phyloP scores from a whole-genome alignment of 2,797 vertebrate species.

The Brotula barbata region DNA sequence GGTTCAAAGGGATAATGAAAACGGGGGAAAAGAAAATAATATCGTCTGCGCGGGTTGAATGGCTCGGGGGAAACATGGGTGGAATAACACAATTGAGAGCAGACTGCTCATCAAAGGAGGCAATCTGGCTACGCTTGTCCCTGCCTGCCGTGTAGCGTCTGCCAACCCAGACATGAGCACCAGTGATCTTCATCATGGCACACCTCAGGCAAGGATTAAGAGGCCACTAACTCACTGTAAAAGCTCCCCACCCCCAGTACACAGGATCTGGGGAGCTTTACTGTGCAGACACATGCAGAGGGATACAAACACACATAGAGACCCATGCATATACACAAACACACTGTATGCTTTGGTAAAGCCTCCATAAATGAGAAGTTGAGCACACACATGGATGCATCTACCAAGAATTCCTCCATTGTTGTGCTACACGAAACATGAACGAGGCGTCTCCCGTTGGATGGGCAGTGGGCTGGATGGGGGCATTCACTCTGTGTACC shows the following conservation, averaged over 20 bases:
- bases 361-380: too few species aligned
- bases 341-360: conserved; percentile 4
- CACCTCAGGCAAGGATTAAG: conserved; percentile 75
- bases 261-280: conserved; percentile 24
- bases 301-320: conserved; percentile 16
- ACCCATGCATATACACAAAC: conserved; percentile 9
- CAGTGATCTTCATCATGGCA: conserved; percentile 71
- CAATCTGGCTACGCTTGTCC: conserved; percentile 72
- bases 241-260: conserved; percentile 37
- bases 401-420: conserved; percentile 18
- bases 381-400: conserved; percentile 6
- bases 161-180: conserved; percentile 67
- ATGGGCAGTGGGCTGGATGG: conserved; percentile 28
- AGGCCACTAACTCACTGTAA: conserved; percentile 66
- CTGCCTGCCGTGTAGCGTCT: conserved; percentile 52
- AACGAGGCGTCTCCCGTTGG: conserved; percentile 34
- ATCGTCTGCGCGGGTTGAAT: conserved; percentile 64
- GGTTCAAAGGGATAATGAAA: conserved; percentile 71
- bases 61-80: conserved; percentile 61
- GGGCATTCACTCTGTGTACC: conserved; percentile 44
- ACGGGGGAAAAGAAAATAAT: conserved; percentile 58
- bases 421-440: conserved; percentile 38
- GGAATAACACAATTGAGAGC: conserved; percentile 70
- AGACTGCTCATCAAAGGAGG: conserved; percentile 74
- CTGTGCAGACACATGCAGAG: conserved; percentile 19